A percentile compares a stretch with the other conserved stretches of the same genome.
Conservation (phyloP, 2,113 vertebrate genomes). For the Sceloporus tristichus region DNA sequence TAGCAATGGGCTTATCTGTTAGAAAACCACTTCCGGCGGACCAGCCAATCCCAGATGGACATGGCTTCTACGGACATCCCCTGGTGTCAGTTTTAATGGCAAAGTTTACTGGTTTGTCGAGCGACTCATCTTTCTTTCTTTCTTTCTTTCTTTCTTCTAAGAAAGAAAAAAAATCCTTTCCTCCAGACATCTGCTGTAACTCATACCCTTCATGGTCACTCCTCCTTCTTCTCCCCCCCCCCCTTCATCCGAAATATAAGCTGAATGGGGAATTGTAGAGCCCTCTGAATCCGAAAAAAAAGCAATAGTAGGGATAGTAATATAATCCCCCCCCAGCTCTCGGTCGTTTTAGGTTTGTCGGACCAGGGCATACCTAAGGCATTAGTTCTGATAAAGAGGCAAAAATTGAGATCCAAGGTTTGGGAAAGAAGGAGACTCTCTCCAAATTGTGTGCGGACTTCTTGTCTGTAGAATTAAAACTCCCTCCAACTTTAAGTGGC, state of each 20-base stretch:
- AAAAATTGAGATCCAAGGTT: neutral
- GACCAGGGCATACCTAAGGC: neutral
- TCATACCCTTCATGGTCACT: neutral
- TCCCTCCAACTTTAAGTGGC: neutral
- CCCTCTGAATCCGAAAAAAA: neutral
- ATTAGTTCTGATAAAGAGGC: constrained; percentile 8
- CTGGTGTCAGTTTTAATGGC: constrained; percentile 39
- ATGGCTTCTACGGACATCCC: constrained; percentile 23
- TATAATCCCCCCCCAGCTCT: neutral
- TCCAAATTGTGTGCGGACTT: neutral
- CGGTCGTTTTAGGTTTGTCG: neutral
- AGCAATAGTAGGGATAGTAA: neutral
- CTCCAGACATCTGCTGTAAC: neutral
- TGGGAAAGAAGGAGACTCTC: neutral
- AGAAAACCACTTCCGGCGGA: constrained; percentile 22
- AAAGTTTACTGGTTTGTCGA: constrained; percentile 40
- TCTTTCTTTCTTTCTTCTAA: neutral
- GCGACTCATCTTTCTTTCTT: constrained; percentile 8
- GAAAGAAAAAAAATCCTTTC: constrained; percentile 12
- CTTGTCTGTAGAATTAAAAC: neutral
- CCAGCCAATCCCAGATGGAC: constrained; percentile 35
- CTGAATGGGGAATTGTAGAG: neutral
- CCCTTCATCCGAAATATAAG: neutral
- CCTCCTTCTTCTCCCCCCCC: neutral
- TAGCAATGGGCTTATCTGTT: constrained; percentile 46